A percentile compares a stretch with the other conserved stretches of the same genome.
Conservation (phyloP, 2,113 vertebrate species). For the Lucifuga dentata region DNA sequence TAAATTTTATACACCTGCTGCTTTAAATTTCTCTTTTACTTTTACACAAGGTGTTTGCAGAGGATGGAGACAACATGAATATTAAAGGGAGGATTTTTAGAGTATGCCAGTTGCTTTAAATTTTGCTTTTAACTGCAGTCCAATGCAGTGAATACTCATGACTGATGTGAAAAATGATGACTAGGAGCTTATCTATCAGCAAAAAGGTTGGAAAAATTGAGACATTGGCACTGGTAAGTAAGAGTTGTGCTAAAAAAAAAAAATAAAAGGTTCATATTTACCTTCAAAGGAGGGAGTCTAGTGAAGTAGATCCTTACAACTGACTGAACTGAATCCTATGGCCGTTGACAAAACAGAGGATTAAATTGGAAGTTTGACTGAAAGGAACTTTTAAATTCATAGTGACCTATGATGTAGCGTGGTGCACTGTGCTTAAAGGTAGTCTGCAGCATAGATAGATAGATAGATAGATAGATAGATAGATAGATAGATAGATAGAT, state of each 20-base stretch:
- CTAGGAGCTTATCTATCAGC: slow-evolving; percentile 57
- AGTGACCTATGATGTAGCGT: slow-evolving; percentile 61
- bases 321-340: slow-evolving; percentile 65
- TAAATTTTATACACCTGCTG: slow-evolving; percentile 50
- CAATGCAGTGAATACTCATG: slow-evolving; percentile 71
- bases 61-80: slow-evolving; percentile 62
- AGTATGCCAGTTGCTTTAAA: slow-evolving; percentile 34
- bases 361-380: slow-evolving; percentile 72
- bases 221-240: slow-evolving; percentile 52
- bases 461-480: not conserved
- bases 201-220: slow-evolving; percentile 41
- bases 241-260: slow-evolving; percentile 66
- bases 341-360: slow-evolving; percentile 66
- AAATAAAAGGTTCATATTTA: slow-evolving; percentile 49
- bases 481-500: slow-evolving; percentile 15
- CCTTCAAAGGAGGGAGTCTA: slow-evolving; percentile 62
- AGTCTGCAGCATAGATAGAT: slow-evolving; percentile 36
- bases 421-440: slow-evolving; percentile 52
- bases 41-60: slow-evolving; percentile 56
- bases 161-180: slow-evolving; percentile 57
- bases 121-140: slow-evolving; percentile 55
- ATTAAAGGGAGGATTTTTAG: slow-evolving; percentile 34
- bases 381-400: slow-evolving; percentile 63
- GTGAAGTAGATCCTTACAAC: slow-evolving; percentile 59
- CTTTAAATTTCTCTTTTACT: slow-evolving; percentile 52